Evolutionary conservation across 35 echinoderm and acorn worm species (phyloP), one percentile per base, ranked within the genome.

Genomic region (Apostichopus californicus): DNA sequence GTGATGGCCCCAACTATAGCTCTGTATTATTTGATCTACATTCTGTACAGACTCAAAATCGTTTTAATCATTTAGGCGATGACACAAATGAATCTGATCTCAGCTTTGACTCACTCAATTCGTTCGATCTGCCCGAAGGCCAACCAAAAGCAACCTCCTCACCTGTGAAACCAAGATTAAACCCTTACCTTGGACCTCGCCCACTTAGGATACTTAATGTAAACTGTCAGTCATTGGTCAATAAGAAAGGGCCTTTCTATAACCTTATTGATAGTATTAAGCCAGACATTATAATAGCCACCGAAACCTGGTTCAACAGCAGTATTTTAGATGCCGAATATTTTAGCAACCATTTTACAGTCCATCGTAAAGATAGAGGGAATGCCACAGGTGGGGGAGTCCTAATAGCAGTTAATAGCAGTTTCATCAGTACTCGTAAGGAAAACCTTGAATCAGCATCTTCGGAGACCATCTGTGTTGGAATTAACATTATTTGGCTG

Each of bases 231-330:
- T 88, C 83, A 4, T 54, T 88, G 23, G 55, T 92, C 9, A 95
- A 92, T 10, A 95, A 95, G 64, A 95, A 95, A 80, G 56, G 34
- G 22, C 25, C 90, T 22, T 89, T 95, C 13, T 88, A 77, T 18
- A 95, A 90, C 70, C 75, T 95, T 54, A 71, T 93, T 52, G 94
- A 92, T 71, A 93, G 94, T 82, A 95, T 92, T 9, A 95, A 90
- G 79, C 91, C 94, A 60, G 94, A 95, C 75, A 86, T 95, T 9
- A 84, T 93, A 17, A 90, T 95, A 18, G 94, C 91, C 17, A 93
- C 94, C 18, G 91, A 95, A 86, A 95, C 94, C 4, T 95, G 86
- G 92, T 86, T 92, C 57, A 90, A 90, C 56, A 93, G 54, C 46
- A 90, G 81, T 90, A 60, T 95, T 54, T 13, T 17, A 70, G 53